A percentile compares a stretch with the other conserved stretches of the same genome.
Evolutionary conservation across 1,140 invertebrate genomes (phyloP).

Genomic region (Paraescarpia echinospica): DNA sequence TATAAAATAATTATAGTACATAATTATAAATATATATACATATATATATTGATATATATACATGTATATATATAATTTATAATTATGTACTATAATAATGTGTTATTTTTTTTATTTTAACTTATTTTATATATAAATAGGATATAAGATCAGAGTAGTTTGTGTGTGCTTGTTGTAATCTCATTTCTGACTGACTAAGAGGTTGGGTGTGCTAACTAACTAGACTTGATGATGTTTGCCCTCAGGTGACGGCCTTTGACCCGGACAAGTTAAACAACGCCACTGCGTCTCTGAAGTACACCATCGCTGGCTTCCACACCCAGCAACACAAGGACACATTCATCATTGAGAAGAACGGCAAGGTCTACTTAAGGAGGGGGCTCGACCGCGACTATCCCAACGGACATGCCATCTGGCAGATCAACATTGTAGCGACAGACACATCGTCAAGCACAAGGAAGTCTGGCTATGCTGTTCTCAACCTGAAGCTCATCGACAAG

Average conservation of each 20-base stretch:
- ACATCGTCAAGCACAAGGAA: background rate
- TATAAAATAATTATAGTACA: too few relatives aligned
- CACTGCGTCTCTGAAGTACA: background rate
- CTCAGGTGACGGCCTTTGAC: slow-evolving; percentile 9
- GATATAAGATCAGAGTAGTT: too few relatives aligned
- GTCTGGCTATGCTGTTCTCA: slow-evolving; percentile 23
- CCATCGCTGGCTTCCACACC: background rate
- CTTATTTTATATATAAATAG: too few relatives aligned
- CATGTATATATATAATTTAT: too few relatives aligned
- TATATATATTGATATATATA: too few relatives aligned
- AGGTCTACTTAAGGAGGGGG: slow-evolving; percentile 5
- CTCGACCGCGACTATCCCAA: slow-evolving; percentile 27
- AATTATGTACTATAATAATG: too few relatives aligned
- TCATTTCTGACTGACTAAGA: too few relatives aligned
- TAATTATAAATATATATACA: too few relatives aligned
- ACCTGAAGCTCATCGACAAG: slow-evolving; percentile 25
- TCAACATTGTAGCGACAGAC: slow-evolving; percentile 23
- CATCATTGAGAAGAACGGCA: background rate
- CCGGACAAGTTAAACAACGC: background rate
- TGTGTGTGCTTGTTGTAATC: too few relatives aligned
- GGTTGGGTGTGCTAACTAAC: too few relatives aligned
- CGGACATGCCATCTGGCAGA: slow-evolving; percentile 21
- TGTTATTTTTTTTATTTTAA: too few relatives aligned
- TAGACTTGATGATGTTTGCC: background rate
- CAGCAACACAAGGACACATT: background rate